A percentile compares a stretch with the other conserved stretches of the same genome.
phyloP scores from a whole-genome alignment of 2,113 vertebrate genomes.

The Rostratula benghalensis region DNA sequence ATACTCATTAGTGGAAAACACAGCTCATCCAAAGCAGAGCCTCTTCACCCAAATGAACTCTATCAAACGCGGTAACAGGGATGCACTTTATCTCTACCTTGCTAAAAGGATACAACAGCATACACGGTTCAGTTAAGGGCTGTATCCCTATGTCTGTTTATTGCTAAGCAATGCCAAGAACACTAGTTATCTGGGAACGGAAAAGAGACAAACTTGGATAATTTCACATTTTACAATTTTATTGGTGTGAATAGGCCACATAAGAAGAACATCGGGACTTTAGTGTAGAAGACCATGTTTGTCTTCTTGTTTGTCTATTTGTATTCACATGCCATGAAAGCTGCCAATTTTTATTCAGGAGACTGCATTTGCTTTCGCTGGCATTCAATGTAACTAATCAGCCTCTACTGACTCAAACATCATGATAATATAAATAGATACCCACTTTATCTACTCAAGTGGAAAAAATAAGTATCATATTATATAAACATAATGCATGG shows the following conservation, averaged over 20 bases:
- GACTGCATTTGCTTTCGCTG: constrained; percentile 37
- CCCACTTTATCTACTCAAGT: constrained; percentile 60
- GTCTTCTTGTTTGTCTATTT: background rate
- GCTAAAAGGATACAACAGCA: background rate
- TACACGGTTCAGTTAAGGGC: background rate
- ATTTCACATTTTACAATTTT: background rate
- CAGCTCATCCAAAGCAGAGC: background rate
- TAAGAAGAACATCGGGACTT: background rate
- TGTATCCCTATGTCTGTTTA: background rate
- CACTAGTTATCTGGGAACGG: background rate
- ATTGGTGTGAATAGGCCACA: background rate
- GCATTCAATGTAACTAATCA: constrained; percentile 46
- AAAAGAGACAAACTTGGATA: background rate
- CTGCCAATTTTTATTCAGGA: constrained; percentile 52
- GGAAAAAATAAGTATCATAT: constrained; percentile 68
- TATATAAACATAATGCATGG: constrained; percentile 67
- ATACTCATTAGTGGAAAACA: constrained; percentile 50
- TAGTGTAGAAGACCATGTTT: background rate
- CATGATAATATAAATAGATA: constrained; percentile 69
- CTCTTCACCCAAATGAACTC: constrained; percentile 44
- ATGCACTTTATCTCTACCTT: background rate
- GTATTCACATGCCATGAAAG: background rate
- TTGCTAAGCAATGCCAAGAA: background rate
- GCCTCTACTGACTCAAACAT: constrained; percentile 36
- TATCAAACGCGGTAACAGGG: background rate